These are phyloP conservation scores for Vanessa cardui DNA, from an alignment of 2,888 invertebrate species.

Conservation along the genomic window DNA sequence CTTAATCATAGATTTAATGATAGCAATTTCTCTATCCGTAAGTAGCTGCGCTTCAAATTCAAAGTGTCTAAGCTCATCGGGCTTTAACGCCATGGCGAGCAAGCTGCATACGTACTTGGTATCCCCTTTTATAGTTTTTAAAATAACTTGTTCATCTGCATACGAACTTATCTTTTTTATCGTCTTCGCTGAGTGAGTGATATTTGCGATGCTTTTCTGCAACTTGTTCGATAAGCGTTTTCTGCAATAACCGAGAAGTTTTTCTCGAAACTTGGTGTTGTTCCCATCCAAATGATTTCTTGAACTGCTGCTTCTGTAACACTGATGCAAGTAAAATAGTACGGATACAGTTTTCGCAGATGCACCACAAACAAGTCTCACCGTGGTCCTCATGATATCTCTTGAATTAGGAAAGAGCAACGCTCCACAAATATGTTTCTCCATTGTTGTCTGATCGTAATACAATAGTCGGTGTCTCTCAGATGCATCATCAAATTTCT, in stretches of 20 bases:
- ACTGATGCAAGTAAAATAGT: constrained; percentile 74
- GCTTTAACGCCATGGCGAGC: constrained; percentile 71
- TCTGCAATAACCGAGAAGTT: constrained; percentile 66
- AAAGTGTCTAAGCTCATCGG: constrained; percentile 66
- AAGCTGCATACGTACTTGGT: constrained; percentile 68
- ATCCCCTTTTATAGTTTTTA: constrained; percentile 69
- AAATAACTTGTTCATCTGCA: constrained; percentile 62
- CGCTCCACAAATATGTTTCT: constrained; percentile 60
- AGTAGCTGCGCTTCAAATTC: constrained; percentile 62
- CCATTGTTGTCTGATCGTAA: constrained; percentile 73
- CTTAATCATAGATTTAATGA: constrained; percentile 52
- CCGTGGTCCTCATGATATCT: constrained; percentile 69
- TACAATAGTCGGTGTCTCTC: constrained; percentile 56
- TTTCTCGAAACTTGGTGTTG: constrained; percentile 68
- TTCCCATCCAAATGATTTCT: constrained; percentile 67
- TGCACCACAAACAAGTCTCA: constrained; percentile 68
- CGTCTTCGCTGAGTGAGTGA: constrained; percentile 56
- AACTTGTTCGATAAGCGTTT: constrained; percentile 61
- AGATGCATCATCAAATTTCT: constrained; percentile 39
- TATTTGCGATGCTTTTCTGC: constrained; percentile 63
- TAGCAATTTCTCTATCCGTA: constrained; percentile 48
- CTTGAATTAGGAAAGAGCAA: constrained; percentile 65
- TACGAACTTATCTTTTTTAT: constrained; percentile 66
- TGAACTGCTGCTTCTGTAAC: constrained; percentile 62
- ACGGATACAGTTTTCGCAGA: constrained; percentile 64